phyloP scores from a whole-genome alignment of 2,888 invertebrate species.

The Koerneria pararmatus region DNA sequence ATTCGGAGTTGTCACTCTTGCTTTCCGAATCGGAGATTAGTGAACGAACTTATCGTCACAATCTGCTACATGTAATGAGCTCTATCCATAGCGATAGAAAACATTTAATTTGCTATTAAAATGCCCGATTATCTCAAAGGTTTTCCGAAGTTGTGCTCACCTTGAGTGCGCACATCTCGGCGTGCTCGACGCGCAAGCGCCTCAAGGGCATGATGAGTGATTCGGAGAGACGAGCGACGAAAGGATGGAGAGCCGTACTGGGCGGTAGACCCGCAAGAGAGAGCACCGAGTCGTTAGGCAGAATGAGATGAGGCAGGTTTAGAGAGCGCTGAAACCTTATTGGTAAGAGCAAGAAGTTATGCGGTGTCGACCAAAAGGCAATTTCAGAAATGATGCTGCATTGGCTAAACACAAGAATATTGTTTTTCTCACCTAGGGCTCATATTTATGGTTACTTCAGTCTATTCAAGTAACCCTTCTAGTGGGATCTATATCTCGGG shows the following conservation, averaged over 20 bases:
- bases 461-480: no score
- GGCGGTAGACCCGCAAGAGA: conserved; percentile 34
- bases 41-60: no score
- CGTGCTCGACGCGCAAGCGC: conserved; percentile 42
- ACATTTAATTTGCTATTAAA: background rate
- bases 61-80: no score
- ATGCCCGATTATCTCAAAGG: background rate
- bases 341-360: no score
- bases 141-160: conserved; percentile 11
- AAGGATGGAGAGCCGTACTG: conserved; percentile 26
- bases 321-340: conserved; percentile 54
- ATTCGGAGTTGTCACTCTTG: no score
- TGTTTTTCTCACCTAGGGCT: no score
- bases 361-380: no score
- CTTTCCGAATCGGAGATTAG: no score
- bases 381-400: no score
- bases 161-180: conserved; percentile 53
- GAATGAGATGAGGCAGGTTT: conserved; percentile 43
- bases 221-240: conserved; percentile 44
- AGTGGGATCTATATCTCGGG: no score
- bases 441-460: no score
- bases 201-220: conserved; percentile 52
- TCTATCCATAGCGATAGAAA: background rate
- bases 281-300: conserved; percentile 51
- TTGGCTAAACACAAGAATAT: no score